Base-by-base conservation (phyloP, 2,797 vertebrate species). In the Neosilurus mollespiculum region DNA sequence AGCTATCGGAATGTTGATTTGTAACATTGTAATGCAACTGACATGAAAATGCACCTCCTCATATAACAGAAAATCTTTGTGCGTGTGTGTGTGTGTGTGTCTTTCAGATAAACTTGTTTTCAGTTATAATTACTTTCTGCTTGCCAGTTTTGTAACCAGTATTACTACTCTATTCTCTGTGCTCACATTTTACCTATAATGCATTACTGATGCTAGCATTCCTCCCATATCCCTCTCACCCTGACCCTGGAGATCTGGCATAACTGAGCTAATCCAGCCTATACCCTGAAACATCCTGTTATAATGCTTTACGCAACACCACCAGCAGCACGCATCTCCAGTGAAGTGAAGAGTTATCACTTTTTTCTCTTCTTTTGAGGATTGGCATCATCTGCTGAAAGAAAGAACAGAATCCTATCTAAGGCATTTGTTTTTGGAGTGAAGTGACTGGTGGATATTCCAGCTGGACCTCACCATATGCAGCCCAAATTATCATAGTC, bases 401-500 rank as follows among this genome's bases (percentile, higher is more conserved):
- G 12, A 22, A 56, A 43, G 20, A 85, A 80, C 84, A 77, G 76
- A 85, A 70, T 69, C 65, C 30, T 79, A 79, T 85, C 69, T 80
- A 59, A 10, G 22, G 22, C 5, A 2, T 7, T 71, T 86, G 84
- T 83, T 88, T 86, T 86, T 83, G 82, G 71, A 84, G 54, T 61
- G 51, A 83, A 80, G 37, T 53, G 80, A 24, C 51, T 81, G 43
- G 16, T 87, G 56, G 30, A 15, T 80, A 70, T 65, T 69, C 69
- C 67, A 64, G 70, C 64, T 87, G 73, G 81, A 49, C 18, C 84
- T 88, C 85, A 62, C 56, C 70, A 84, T 80, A 77, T 86, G 66
- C 84, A 82, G 65, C 78, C 30, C 43, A 62, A 26, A 84, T 85
- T 78, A 84, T 86, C 86, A 73, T 87, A 37, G 82, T 86, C 85